A percentile compares a stretch with the other conserved stretches of the same genome.
These are phyloP conservation scores for Ascidia mentula DNA, from an alignment of 23 tunicate genomes.

Conservation along the genomic window DNA sequence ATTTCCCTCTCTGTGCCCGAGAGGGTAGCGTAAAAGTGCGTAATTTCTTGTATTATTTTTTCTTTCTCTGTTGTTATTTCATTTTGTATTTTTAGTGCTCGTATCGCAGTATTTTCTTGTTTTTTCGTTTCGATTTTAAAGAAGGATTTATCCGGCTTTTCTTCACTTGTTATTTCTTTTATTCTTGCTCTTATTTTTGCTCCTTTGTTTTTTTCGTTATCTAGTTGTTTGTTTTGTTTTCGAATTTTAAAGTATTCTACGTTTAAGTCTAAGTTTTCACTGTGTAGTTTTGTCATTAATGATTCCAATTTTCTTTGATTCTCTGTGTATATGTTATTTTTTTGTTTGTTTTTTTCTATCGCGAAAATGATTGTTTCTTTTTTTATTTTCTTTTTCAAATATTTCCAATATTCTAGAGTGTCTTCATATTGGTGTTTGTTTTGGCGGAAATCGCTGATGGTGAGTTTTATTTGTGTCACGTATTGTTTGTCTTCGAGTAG, in stretches of 20 bases:
- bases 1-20: background rate
- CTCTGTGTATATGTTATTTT: background rate
- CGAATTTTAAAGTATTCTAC: background rate
- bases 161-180: background rate
- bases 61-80: background rate
- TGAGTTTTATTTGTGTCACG: background rate
- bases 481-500: background rate
- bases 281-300: background rate
- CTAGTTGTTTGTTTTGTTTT: background rate
- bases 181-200: slow-evolving; percentile 6
- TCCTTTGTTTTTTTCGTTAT: background rate
- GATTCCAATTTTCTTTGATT: background rate
- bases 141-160: background rate
- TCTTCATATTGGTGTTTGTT: background rate
- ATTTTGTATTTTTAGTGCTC: background rate
- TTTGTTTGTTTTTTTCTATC: background rate
- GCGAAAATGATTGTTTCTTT: background rate
- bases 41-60: background rate
- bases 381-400: too few species aligned
- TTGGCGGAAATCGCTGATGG: background rate
- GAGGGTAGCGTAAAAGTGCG: background rate
- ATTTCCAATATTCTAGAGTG: too few species aligned
- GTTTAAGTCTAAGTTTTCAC: background rate
- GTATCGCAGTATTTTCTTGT: background rate
- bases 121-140: too few species aligned